phyloP scores from a whole-genome alignment of 2,113 vertebrate genomes.

The Dunckerocampus dactyliophorus region DNA sequence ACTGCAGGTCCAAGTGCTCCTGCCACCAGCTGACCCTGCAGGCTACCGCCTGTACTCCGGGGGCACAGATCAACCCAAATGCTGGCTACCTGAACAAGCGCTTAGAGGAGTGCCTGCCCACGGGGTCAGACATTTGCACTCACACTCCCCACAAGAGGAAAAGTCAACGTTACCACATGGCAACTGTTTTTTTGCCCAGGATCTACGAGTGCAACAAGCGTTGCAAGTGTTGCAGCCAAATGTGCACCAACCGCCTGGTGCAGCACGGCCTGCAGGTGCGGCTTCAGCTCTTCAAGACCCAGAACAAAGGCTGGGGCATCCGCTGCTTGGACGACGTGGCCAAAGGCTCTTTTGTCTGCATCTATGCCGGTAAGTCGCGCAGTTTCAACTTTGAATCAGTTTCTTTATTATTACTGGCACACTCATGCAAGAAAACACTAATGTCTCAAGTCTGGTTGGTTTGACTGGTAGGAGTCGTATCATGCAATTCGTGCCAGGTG shows the following conservation, averaged over 20 bases:
- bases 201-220: slow-evolving; percentile 96
- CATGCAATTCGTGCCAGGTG: too few species aligned
- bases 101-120: slow-evolving; percentile 93
- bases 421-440: too few species aligned
- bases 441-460: too few species aligned
- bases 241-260: slow-evolving; percentile 93
- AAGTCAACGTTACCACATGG: background rate
- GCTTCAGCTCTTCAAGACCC: slow-evolving; percentile 97
- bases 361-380: slow-evolving; percentile 84
- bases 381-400: too few species aligned
- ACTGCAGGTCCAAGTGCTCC: slow-evolving; percentile 85
- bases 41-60: slow-evolving; percentile 90
- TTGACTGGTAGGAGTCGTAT: too few species aligned
- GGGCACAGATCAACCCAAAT: slow-evolving; percentile 82
- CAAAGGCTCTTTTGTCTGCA: slow-evolving; percentile 96
- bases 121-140: slow-evolving; percentile 76
- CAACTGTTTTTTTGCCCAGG: slow-evolving; percentile 53
- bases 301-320: slow-evolving; percentile 99
- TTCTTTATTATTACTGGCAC: too few species aligned
- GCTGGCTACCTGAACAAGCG: slow-evolving; percentile 89
- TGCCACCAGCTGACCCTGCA: slow-evolving; percentile 94
- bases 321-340: slow-evolving; percentile 94
- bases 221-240: slow-evolving; percentile 84
- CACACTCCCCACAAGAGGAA: background rate
- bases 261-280: slow-evolving; percentile 94